A percentile compares a stretch with the other conserved stretches of the same genome.
These are phyloP conservation scores for Psettodes erumei DNA, from an alignment of 2,113 vertebrate genomes.

Conservation along the genomic window DNA sequence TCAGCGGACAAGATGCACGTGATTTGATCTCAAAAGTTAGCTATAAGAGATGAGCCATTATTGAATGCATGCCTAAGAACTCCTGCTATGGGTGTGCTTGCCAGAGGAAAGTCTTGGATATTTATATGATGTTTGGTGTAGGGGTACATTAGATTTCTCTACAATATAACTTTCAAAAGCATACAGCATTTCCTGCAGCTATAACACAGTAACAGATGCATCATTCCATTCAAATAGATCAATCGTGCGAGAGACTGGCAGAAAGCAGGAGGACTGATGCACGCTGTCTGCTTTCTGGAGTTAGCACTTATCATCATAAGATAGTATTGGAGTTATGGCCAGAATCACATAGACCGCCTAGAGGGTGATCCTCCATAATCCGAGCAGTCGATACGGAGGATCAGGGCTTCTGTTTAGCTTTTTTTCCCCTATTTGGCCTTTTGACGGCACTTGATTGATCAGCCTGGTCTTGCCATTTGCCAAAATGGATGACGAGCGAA, in stretches of 20 bases:
- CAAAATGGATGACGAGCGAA: conserved; percentile 75
- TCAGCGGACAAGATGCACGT: conserved; percentile 19
- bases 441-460: conserved; percentile 79
- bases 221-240: neutral
- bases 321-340: conserved; percentile 48
- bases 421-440: conserved; percentile 64
- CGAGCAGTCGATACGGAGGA: conserved; percentile 63
- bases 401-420: conserved; percentile 45
- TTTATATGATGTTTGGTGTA: neutral
- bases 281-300: conserved; percentile 23
- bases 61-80: conserved; percentile 7
- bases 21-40: conserved; percentile 13
- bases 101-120: neutral
- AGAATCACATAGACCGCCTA: conserved; percentile 52
- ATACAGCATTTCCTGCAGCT: conserved; percentile 9
- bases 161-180: neutral
- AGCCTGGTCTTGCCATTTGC: conserved; percentile 70
- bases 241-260: conserved; percentile 10
- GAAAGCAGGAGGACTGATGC: conserved; percentile 8
- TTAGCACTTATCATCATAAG: conserved; percentile 44
- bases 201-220: neutral
- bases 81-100: neutral
- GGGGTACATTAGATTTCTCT: neutral
- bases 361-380: conserved; percentile 59
- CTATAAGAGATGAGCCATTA: neutral